Base-by-base conservation (phyloP, 2,113 vertebrate genomes). In the Australoheros scitulus region DNA sequence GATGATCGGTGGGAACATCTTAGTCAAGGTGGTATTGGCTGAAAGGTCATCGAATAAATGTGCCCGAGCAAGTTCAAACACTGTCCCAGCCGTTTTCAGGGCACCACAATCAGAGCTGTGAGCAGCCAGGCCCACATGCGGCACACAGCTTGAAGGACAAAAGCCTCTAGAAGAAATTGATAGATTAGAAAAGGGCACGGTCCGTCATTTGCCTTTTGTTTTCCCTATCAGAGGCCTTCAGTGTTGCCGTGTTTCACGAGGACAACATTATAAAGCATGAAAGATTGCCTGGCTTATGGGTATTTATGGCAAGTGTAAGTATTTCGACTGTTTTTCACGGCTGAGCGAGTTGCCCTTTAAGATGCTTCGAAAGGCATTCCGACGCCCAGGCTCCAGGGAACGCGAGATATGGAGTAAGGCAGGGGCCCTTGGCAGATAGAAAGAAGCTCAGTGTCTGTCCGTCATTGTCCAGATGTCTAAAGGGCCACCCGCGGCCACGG, bases 261-360 rank as follows among this genome's bases (percentile, higher is more conserved):
- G 86, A 94, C 91, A 91, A 88, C 91, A 90, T 93, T 94, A 94
- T 92, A 92, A 93, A 94, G 88, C 90, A 90, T 93, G 92, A 94
- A 93, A 91, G 92, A 93, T 92, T 92, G 89, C 87, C 79, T 76
- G 80, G 88, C 93, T 93, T 92, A 92, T 90, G 74, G 92, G 88
- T 88, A 91, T 93, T 95, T 92, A 93, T 92, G 86, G 92, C 79
- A 92, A 94, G 91, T 92, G 86, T 93, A 85, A 88, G 92, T 92
- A 93, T 95, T 92, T 89, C 74, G 58, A 89, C 86, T 92, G 93
- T 91, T 95, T 95, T 94, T 90, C 90, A 93, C 81, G 55, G 92
- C 88, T 91, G 87, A 92, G 86, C 26, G 80, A 90, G 76, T 91
- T 89, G 93, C 92, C 94, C 94, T 95, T 95, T 95, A 87, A 87